Evolutionary conservation across 2,888 invertebrate genomes (phyloP), one percentile per base, ranked within the genome.

Genomic region (Encarsia formosa): DNA sequence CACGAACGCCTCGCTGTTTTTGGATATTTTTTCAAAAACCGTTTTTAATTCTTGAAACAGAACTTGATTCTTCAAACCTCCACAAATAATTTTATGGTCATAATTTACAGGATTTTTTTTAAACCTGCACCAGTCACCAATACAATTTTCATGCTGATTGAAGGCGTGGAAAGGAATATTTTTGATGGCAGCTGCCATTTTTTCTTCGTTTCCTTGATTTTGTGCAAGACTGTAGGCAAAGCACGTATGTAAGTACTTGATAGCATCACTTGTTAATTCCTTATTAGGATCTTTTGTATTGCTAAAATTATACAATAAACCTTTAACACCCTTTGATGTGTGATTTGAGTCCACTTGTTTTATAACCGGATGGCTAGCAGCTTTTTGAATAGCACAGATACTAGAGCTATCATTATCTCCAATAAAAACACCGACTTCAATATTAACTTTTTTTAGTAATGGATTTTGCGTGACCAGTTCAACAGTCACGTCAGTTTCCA

Each of bases 291-390:
- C 54, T 15, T 43, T 45, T 13, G 34, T 49, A 38, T 53, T 53
- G 22, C 55, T 47, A 8, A 60, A 54, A 40, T 58, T 57, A 38
- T 58, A 54, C 11, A 61, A 22, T 15, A 52, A 16, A 23, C 49
- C 54, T 49, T 29, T 55, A 3, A 58, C 55, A 18, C 53, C 49
- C 39, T 29, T 47, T 20, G 51, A 45, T n/a, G 55, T 54, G 18
- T 60, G 57, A 40, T 58, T 58, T 37, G 37, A 41, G 18, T 59
- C 59, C 5, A 52, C 47, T 13, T 54, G 53, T 23, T 57, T 57
- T 1, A 57, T 16, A 5, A 60, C 24, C 19, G 16, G 13, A 19
- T 59, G 56, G 24, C 43, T 22, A 18, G 31, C 38, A 23, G 44
- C 51, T 13, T 32, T 24, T 45, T 47, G 35, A 24, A 46, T 20